phyloP scores from a whole-genome alignment of 2,797 vertebrate species.

The Tadarida brasiliensis region DNA sequence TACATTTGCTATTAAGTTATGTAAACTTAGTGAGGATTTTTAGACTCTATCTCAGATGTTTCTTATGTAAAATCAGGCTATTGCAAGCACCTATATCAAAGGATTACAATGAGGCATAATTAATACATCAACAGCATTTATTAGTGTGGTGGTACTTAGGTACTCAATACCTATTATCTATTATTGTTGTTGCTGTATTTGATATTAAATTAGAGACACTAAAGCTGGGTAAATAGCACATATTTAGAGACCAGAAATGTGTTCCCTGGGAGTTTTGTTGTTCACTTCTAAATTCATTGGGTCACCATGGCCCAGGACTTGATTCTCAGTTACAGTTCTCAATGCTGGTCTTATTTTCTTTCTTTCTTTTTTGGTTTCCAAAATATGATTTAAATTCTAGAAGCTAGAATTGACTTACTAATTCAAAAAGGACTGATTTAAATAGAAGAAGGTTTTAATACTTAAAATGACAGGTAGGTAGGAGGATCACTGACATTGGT shows the following conservation, averaged over 20 bases:
- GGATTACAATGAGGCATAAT: neutral
- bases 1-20: neutral
- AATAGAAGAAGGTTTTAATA: neutral
- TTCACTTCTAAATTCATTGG: neutral
- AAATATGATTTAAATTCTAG: neutral
- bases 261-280: neutral
- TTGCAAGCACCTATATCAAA: neutral
- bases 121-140: neutral
- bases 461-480: neutral
- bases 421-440: neutral
- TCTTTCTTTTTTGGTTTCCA: neutral
- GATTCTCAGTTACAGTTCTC: neutral
- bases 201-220: neutral
- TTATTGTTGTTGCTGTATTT: neutral
- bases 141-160: neutral
- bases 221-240: neutral
- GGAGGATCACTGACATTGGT: neutral
- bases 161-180: neutral
- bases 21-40: neutral
- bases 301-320: neutral
- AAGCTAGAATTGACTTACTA: neutral
- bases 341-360: neutral
- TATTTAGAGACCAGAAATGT: neutral
- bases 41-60: conserved; percentile 3
- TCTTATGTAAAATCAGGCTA: neutral